Evolutionary conservation across 37 sponge, comb jelly and placozoan species (phyloP).

Genomic region (Agelas oroides): DNA sequence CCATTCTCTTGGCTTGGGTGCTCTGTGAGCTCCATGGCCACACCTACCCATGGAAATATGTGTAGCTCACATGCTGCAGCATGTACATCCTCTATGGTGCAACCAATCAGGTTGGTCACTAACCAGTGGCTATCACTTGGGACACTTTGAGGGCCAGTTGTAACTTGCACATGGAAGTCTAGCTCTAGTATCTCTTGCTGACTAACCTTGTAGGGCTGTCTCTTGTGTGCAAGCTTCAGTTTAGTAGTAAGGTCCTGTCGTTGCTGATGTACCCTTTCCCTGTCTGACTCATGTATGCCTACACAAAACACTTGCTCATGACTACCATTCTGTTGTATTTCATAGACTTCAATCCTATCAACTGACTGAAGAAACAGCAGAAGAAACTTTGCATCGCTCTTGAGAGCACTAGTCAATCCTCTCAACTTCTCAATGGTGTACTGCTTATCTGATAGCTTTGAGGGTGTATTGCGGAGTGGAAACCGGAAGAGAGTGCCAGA

Average conservation of each 20-base stretch:
- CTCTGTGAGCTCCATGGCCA: conserved; percentile 27
- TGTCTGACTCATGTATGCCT: not conserved
- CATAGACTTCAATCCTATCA: conserved; percentile 21
- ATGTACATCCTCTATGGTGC: conserved; percentile 4
- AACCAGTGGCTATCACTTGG: conserved; percentile 36
- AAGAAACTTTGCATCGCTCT: conserved; percentile 47
- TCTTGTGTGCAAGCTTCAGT: not conserved
- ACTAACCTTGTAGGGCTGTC: not conserved
- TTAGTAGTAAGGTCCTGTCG: not conserved
- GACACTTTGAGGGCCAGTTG: not conserved
- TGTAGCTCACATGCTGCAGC: conserved; percentile 1
- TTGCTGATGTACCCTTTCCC: not conserved
- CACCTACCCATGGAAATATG: conserved; percentile 66
- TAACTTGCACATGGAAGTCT: conserved; percentile 1
- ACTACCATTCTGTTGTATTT: not conserved
- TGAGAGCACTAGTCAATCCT: conserved; percentile 25
- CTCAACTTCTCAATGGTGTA: conserved; percentile 33
- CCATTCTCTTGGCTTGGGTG: not conserved
- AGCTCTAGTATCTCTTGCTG: not conserved
- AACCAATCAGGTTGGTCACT: conserved; percentile 44
- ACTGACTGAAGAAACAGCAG: conserved; percentile 52
- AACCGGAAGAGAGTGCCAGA: conserved; percentile 53
- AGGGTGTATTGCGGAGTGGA: conserved; percentile 49
- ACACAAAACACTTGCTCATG: not conserved
- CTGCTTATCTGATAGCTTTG: conserved; percentile 12